Conservation (phyloP, 2,797 vertebrate species). For the Eulemur albifrons region DNA sequence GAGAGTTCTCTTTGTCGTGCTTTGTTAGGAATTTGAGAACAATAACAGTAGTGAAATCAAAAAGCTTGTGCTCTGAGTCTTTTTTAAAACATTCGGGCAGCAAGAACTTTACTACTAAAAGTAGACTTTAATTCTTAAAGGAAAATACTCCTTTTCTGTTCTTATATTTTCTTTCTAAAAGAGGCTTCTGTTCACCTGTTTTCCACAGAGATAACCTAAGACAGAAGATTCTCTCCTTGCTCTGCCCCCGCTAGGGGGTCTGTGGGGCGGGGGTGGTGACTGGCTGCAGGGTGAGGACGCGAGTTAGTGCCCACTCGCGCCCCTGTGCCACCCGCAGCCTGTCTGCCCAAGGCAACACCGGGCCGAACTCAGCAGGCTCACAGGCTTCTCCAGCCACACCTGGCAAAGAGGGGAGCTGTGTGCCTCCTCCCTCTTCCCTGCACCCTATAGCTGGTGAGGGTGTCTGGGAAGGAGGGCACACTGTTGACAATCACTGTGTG, state of each 20-base stretch:
- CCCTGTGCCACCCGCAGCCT: too few relatives aligned
- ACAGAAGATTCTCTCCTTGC: background rate
- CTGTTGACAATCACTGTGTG: too few relatives aligned
- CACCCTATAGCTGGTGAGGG: background rate
- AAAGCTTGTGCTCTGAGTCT: background rate
- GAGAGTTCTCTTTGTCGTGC: background rate
- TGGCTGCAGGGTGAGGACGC: too few relatives aligned
- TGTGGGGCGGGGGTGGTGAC: background rate
- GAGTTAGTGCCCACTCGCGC: rapidly evolving
- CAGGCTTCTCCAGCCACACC: background rate
- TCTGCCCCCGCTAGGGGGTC: background rate
- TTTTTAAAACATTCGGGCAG: background rate
- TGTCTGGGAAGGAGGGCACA: background rate
- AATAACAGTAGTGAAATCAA: background rate
- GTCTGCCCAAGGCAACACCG: background rate
- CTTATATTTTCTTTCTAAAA: background rate
- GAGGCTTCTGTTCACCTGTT: background rate
- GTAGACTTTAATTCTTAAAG: background rate
- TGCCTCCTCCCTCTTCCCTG: background rate
- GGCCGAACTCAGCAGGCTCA: background rate
- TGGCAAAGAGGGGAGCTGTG: too few relatives aligned
- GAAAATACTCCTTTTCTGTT: background rate
- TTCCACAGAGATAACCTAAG: background rate
- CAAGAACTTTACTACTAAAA: background rate
- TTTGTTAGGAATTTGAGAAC: background rate